Evolutionary conservation across 2,888 invertebrate genomes (phyloP).

Genomic region (Schizotus pectinicornis): DNA sequence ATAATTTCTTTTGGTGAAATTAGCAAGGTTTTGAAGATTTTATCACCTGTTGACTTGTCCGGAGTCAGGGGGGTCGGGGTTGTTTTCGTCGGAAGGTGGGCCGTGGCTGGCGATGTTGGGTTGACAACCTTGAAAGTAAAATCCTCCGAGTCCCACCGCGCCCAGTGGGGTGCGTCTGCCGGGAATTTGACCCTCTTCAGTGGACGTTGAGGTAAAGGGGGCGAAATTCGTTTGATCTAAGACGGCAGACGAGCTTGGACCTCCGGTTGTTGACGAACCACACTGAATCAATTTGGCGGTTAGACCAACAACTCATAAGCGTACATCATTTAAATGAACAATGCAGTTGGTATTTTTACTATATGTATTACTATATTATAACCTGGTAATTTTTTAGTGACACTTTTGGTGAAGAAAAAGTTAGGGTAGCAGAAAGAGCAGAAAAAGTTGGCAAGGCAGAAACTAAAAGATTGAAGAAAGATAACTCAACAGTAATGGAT

Average conservation of each 20-base stretch:
- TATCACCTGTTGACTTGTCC: constrained; percentile 39
- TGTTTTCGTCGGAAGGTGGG: constrained; percentile 76
- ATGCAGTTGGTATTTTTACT: too few species aligned
- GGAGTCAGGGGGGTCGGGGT: constrained; percentile 69
- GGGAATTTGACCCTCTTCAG: constrained; percentile 62
- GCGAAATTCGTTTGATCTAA: constrained; percentile 53
- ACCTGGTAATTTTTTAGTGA: too few species aligned
- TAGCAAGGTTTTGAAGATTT: neutral
- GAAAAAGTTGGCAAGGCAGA: too few species aligned
- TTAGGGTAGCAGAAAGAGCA: too few species aligned
- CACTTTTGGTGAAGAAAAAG: too few species aligned
- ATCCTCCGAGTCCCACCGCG: constrained; percentile 85
- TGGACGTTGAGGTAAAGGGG: constrained; percentile 57
- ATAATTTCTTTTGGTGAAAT: too few species aligned
- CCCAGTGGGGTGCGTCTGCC: constrained; percentile 80
- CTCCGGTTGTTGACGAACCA: constrained; percentile 39
- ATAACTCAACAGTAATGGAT: too few species aligned
- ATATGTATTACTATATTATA: too few species aligned
- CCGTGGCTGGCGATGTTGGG: constrained; percentile 56
- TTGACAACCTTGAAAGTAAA: constrained; percentile 76
- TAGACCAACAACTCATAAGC: constrained; percentile 5
- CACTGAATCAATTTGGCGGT: constrained; percentile 34
- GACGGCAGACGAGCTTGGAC: constrained; percentile 41
- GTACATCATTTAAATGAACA: too few species aligned
- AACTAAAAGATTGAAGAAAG: too few species aligned